Base-by-base conservation (phyloP, 2,888 invertebrate species). In the Thymelicus lineola region DNA sequence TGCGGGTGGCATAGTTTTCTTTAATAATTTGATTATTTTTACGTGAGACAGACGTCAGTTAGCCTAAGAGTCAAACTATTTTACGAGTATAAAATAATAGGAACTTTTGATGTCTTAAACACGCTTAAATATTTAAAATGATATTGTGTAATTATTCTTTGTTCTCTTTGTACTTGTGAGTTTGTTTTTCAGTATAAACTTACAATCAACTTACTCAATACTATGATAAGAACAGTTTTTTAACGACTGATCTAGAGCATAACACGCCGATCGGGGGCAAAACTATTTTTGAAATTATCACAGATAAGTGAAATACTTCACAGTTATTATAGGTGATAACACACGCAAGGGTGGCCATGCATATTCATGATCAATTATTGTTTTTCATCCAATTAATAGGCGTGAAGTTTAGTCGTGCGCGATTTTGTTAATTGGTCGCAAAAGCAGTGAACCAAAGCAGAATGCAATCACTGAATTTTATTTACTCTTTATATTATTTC, bases 341-440 rank as follows among this genome's bases (percentile, higher is more conserved):
- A 70, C 64, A 63, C 64, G 35, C 36, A 70, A 60, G 60, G 63
- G 60, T 53, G 42, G 17, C 36, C 45, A 36, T 60, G 46, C 58
- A 65, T 70, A 60, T 65, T 53, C 53, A 70, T 70, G 57, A 61
- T 14, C 70, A 65, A 65, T 65, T 65, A 60, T 28, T 65, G 45
- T 70, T 60, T 70, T 71, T 61, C 28, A 53, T 17, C 45, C 55
- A 45, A 66, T 61, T 66, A 66, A 60, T 65, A 36, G 53, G 65
- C 70, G 70, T 70, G 70, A 70, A 70, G 70, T 60, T 65, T 20
- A 14, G 42, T 64, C 60, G 60, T 70, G 60, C 70, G 65, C 65
- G 15, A 53, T 65, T 70, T 53, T 55, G 12, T 48, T 71, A 71
- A 66, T 71, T 60, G 35, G 58, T 61, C 61, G 36, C 36, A 66